These are phyloP conservation scores for Sphaeramia orbicularis DNA, from an alignment of 2,797 vertebrate genomes.

Conservation along the genomic window DNA sequence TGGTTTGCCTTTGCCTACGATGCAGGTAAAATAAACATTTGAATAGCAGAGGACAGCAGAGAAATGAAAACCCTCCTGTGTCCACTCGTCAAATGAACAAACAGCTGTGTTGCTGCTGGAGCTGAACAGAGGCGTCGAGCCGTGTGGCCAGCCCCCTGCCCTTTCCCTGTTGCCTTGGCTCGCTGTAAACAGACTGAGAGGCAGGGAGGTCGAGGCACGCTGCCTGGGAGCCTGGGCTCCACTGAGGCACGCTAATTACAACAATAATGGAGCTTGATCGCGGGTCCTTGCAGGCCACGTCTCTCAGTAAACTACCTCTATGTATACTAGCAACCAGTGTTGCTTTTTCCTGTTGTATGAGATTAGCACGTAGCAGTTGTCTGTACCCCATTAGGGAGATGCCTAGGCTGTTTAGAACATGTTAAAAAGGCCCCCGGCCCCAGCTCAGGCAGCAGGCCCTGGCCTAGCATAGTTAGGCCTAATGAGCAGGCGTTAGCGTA, in stretches of 20 bases:
- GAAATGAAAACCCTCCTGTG: conserved; percentile 63
- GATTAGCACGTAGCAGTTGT: conserved; percentile 71
- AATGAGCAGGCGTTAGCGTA: conserved; percentile 81
- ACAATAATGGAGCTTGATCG: conserved; percentile 83
- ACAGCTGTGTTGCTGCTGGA: conserved; percentile 76
- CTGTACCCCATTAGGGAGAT: conserved; percentile 59
- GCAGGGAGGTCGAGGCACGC: conserved; percentile 76
- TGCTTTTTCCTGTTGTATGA: conserved; percentile 79
- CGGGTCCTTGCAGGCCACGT: conserved; percentile 77
- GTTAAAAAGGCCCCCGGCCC: conserved; percentile 74
- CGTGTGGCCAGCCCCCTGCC: conserved; percentile 68
- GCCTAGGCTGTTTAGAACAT: conserved; percentile 70
- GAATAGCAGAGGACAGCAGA: conserved; percentile 56
- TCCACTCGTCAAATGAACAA: conserved; percentile 76
- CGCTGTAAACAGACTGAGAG: conserved; percentile 76
- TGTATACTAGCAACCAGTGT: conserved; percentile 57
- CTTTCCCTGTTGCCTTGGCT: conserved; percentile 71
- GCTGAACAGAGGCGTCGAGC: conserved; percentile 60
- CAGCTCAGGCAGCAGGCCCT: conserved; percentile 64
- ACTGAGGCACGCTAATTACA: conserved; percentile 79
- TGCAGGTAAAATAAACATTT: conserved; percentile 67
- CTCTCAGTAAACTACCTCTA: conserved; percentile 70
- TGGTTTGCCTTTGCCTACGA: conserved; percentile 20
- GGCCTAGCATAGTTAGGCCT: conserved; percentile 75
- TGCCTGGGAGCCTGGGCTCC: conserved; percentile 70